Evolutionary conservation across 2,113 vertebrate genomes (phyloP).

Genomic region (Rhodinocichla rosea): DNA sequence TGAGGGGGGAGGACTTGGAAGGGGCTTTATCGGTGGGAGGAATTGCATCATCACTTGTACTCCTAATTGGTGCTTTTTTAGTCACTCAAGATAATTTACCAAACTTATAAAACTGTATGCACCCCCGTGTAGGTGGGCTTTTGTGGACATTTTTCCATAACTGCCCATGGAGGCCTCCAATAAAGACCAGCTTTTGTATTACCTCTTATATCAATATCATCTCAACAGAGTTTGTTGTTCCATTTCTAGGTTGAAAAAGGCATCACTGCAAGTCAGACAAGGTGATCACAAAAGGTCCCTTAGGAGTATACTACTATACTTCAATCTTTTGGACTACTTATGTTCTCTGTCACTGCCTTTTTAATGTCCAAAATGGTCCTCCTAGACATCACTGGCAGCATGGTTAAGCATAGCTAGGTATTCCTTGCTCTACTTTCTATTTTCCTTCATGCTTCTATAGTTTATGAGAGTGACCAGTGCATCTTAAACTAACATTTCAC

Average conservation of each 20-base stretch:
- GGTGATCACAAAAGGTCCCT: background rate
- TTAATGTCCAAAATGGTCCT: background rate
- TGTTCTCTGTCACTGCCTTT: background rate
- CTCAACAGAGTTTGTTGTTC: background rate
- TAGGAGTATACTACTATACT: background rate
- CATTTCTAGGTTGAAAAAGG: background rate
- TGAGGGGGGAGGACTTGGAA: background rate
- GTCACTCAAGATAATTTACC: background rate
- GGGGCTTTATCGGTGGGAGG: no score
- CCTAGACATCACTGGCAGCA: no score
- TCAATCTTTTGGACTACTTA: background rate
- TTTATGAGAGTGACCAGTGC: background rate
- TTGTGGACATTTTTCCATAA: background rate
- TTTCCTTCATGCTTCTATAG: background rate
- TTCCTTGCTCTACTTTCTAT: background rate
- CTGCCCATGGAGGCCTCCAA: background rate
- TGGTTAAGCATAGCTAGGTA: background rate
- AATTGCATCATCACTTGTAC: background rate
- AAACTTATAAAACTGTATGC: background rate
- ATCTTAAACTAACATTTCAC: background rate
- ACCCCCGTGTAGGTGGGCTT: background rate
- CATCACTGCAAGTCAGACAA: background rate
- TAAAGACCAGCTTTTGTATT: background rate
- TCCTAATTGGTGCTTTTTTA: background rate
- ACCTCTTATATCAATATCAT: background rate